phyloP scores from a whole-genome alignment of 2,113 vertebrate species.

The Condylura cristata region DNA sequence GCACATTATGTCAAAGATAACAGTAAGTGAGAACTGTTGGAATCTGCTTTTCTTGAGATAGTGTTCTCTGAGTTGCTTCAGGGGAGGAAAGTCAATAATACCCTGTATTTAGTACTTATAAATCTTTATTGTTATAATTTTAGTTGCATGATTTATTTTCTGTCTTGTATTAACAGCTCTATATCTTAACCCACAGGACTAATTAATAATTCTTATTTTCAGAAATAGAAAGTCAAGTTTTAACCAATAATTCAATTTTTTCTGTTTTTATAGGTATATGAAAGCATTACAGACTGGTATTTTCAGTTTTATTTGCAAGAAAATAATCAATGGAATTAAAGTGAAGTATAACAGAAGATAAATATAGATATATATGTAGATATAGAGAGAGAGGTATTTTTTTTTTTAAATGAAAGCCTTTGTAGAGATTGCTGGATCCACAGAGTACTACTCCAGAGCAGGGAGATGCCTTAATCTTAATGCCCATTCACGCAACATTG shows the following conservation, averaged over 20 bases:
- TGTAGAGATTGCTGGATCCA: constrained; percentile 78
- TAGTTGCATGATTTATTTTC: background rate
- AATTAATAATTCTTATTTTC: constrained; percentile 7
- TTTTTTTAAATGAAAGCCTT: constrained; percentile 79
- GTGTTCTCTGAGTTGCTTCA: background rate
- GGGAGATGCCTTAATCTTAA: constrained; percentile 87
- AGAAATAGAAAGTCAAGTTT: constrained; percentile 52
- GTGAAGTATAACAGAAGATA: constrained; percentile 80
- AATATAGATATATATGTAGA: constrained; percentile 16
- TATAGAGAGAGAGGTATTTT: constrained; percentile 7
- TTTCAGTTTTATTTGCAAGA: constrained; percentile 85
- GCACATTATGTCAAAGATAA: background rate
- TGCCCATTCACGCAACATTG: constrained; percentile 84
- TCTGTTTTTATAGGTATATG: constrained; percentile 83
- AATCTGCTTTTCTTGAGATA: background rate
- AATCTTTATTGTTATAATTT: background rate
- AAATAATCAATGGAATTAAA: constrained; percentile 76
- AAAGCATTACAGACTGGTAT: constrained; percentile 84
- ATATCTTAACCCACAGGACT: background rate
- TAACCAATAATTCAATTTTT: constrained; percentile 50
- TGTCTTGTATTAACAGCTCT: background rate
- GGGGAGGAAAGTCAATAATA: background rate
- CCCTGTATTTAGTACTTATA: background rate
- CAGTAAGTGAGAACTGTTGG: background rate
- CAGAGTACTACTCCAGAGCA: constrained; percentile 81